These are phyloP conservation scores for Larimichthys crocea DNA, from an alignment of 2,113 vertebrate species.

Conservation along the genomic window DNA sequence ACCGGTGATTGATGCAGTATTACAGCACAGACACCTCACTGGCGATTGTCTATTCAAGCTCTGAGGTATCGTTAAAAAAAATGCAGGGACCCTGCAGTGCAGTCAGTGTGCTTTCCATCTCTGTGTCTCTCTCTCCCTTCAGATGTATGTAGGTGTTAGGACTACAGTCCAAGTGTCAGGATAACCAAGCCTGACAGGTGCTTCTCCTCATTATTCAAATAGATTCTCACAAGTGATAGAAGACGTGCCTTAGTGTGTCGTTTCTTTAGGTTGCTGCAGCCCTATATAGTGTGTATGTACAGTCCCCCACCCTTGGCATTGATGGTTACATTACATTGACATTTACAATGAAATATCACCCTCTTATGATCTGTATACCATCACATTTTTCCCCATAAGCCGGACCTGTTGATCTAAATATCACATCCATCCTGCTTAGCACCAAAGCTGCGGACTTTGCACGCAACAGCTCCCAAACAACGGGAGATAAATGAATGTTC, in stretches of 20 bases:
- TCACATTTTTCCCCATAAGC: conserved; percentile 72
- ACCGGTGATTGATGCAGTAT: conserved; percentile 63
- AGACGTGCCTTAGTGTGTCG: conserved; percentile 37
- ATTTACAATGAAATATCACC: conserved; percentile 80
- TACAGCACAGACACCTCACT: conserved; percentile 46
- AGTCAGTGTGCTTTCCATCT: conserved; percentile 49
- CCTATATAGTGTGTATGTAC: conserved; percentile 25
- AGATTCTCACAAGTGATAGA: conserved; percentile 55
- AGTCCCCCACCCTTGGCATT: conserved; percentile 36
- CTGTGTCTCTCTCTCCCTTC: conserved; percentile 45
- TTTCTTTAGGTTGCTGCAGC: conserved; percentile 32
- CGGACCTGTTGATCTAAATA: conserved; percentile 78
- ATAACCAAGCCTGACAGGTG: conserved; percentile 76
- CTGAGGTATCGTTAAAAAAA: conserved; percentile 64
- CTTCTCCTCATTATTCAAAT: conserved; percentile 81
- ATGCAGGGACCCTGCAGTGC: conserved; percentile 67
- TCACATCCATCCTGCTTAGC: conserved; percentile 79
- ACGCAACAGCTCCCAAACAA: conserved; percentile 69
- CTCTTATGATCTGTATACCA: conserved; percentile 70
- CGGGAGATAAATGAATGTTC: conserved; percentile 75
- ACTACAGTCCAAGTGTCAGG: conserved; percentile 66
- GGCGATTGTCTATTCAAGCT: conserved; percentile 70
- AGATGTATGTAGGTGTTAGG: conserved; percentile 70
- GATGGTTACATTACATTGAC: conserved; percentile 73
- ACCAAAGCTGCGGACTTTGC: conserved; percentile 54